Percentiles rank a stretch among this genome's conserved stretches.
Conservation (phyloP, 1,140 invertebrate genomes). For the Cydia splendana region DNA sequence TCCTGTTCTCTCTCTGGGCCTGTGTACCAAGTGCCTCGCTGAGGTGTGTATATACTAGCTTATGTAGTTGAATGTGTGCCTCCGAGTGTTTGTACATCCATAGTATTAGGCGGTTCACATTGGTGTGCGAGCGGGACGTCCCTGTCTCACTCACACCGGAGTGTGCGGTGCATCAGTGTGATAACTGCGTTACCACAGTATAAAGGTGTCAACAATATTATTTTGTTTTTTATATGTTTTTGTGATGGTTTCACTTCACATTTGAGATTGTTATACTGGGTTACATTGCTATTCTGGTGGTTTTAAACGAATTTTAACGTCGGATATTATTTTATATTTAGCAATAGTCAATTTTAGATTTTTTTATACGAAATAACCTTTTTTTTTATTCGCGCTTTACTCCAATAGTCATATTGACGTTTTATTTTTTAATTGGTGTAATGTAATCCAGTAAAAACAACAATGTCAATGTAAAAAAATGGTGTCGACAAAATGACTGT, state of each 20-base stretch:
- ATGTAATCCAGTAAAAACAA: background rate
- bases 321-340: too few species aligned
- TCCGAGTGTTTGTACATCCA: slow-evolving; percentile 42
- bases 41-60: slow-evolving; percentile 68
- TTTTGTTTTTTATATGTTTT: background rate
- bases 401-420: background rate
- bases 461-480: background rate
- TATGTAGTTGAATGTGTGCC: slow-evolving; percentile 66
- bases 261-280: background rate
- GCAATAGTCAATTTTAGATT: background rate
- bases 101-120: slow-evolving; percentile 16
- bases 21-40: slow-evolving; percentile 62
- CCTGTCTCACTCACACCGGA: too few species aligned
- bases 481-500: background rate
- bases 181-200: background rate
- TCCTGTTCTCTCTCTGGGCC: background rate
- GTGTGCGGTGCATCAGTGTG: too few species aligned
- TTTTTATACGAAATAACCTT: background rate
- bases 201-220: slow-evolving; percentile 2
- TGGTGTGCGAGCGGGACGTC: too few species aligned
- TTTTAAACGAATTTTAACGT: background rate
- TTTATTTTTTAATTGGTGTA: background rate
- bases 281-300: background rate
- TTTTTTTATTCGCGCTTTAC: background rate
- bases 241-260: background rate